Conservation (phyloP, 2,113 vertebrate species). For the Pluvianellus socialis region DNA sequence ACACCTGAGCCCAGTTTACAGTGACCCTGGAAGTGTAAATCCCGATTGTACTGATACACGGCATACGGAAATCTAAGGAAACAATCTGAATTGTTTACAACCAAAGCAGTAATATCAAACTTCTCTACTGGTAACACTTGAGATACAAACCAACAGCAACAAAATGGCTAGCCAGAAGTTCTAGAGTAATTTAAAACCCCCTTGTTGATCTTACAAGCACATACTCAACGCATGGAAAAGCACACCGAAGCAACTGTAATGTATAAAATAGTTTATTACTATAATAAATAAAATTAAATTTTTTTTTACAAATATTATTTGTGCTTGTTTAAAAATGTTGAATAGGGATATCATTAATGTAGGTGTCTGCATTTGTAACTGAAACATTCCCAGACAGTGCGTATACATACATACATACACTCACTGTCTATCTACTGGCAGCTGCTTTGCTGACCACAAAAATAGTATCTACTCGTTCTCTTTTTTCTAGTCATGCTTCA, state of each 20-base stretch:
- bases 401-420: background rate
- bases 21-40: background rate
- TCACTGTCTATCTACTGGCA: slow-evolving; percentile 71
- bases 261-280: slow-evolving; percentile 99
- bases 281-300: slow-evolving; percentile 89
- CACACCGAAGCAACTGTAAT: slow-evolving; percentile 56
- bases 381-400: slow-evolving; percentile 73
- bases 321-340: slow-evolving; percentile 93
- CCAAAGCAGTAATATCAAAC: background rate
- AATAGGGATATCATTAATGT: slow-evolving; percentile 74
- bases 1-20: background rate
- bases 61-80: background rate
- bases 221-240: background rate
- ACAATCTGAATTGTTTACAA: background rate
- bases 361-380: slow-evolving; percentile 69
- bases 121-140: background rate
- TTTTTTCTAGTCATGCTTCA: slow-evolving; percentile 74
- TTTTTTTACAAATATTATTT: slow-evolving; percentile 92
- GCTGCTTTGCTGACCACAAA: slow-evolving; percentile 83
- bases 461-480: slow-evolving; percentile 75
- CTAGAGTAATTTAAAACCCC: background rate
- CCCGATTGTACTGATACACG: background rate
- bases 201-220: background rate
- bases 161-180: background rate
- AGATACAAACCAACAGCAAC: background rate